Percentiles rank a stretch among this genome's conserved stretches.
These are phyloP conservation scores for Noctua comes DNA, from an alignment of 2,888 invertebrate species.

Conservation along the genomic window DNA sequence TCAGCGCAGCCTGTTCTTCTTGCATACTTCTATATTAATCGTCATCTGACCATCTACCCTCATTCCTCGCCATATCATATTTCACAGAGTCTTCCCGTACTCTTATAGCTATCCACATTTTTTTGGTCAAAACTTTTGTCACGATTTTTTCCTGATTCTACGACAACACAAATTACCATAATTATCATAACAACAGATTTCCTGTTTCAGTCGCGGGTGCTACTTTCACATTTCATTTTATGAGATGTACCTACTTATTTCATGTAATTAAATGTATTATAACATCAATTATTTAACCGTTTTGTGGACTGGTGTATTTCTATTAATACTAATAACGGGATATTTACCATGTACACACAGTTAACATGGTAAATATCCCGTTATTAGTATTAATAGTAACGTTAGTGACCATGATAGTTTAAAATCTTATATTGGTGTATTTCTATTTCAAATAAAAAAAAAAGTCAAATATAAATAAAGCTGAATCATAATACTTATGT, in stretches of 20 bases:
- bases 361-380: too few relatives aligned
- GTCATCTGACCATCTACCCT: background rate
- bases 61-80: background rate
- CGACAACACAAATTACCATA: background rate
- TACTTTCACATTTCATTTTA: too few relatives aligned
- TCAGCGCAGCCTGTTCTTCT: background rate
- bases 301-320: background rate
- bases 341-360: too few relatives aligned
- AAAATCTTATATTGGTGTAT: too few relatives aligned
- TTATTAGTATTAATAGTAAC: too few relatives aligned
- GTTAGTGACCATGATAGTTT: too few relatives aligned
- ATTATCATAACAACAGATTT: too few relatives aligned
- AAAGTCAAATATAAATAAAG: background rate
- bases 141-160: background rate
- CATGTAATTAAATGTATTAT: too few relatives aligned
- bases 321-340: too few relatives aligned
- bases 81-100: too few relatives aligned
- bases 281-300: background rate
- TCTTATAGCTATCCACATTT: background rate
- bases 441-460: background rate
- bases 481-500: conserved; percentile 1
- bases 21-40: background rate
- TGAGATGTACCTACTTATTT: background rate
- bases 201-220: too few relatives aligned
- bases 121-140: background rate